Evolutionary conservation across 1,140 invertebrate species (phyloP).

Genomic region (Macrocentrus cingulum): DNA sequence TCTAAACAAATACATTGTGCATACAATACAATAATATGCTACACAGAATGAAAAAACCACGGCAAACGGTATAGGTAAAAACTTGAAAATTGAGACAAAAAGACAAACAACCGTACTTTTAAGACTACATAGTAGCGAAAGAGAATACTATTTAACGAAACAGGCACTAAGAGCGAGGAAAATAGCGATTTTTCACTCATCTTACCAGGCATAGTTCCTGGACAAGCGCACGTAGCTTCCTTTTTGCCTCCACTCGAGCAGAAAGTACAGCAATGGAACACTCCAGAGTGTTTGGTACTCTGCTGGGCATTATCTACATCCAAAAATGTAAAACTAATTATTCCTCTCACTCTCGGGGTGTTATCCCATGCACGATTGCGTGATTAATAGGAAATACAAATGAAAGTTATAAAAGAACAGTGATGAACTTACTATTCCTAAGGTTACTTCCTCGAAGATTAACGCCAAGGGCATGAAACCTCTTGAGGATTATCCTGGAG

Average conservation of each 20-base stretch:
- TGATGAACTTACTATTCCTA: slow-evolving; percentile 9
- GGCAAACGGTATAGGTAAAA: no score
- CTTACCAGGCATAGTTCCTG: slow-evolving; percentile 68
- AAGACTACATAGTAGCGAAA: no score
- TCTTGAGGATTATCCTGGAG: slow-evolving; percentile 63
- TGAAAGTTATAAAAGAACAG: no score
- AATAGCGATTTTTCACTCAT: neutral
- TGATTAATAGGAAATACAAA: no score
- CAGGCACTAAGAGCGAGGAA: no score
- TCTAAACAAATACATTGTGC: neutral
- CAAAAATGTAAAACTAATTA: slow-evolving; percentile 10
- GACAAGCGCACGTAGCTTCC: slow-evolving; percentile 69
- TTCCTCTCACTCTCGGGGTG: neutral
- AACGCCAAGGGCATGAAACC: slow-evolving; percentile 60
- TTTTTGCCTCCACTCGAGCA: slow-evolving; percentile 76
- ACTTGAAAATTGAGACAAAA: no score
- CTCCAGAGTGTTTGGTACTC: slow-evolving; percentile 62
- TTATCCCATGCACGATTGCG: no score
- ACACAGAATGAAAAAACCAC: no score
- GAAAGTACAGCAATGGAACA: slow-evolving; percentile 80
- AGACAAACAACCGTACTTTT: no score
- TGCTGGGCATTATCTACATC: slow-evolving; percentile 47
- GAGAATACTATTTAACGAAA: no score
- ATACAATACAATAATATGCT: no score
- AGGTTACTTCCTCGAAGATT: neutral